These are phyloP conservation scores for Percopsis transmontana DNA, from an alignment of 2,113 vertebrate genomes.

Conservation along the genomic window DNA sequence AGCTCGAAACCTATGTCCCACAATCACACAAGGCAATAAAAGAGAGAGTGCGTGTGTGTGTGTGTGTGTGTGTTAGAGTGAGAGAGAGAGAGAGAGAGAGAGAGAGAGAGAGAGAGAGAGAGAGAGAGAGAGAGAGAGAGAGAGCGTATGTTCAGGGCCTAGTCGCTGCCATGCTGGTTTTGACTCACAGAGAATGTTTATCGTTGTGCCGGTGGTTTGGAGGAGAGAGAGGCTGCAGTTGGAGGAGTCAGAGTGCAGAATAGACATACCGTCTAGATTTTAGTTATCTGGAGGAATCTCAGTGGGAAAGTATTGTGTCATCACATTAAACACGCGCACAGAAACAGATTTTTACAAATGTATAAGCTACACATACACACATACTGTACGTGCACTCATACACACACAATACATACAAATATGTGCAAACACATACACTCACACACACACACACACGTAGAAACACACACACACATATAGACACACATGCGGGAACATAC, in stretches of 20 bases:
- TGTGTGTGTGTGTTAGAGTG: constrained; percentile 9
- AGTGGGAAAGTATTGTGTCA: no score
- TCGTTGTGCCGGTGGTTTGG: no score
- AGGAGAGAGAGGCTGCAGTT: no score
- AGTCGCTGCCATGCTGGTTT: no score
- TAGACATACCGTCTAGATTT: no score
- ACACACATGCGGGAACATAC: no score
- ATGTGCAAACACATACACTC: background rate
- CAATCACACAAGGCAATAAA: no score
- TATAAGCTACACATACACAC: background rate
- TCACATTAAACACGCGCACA: background rate
- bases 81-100: background rate
- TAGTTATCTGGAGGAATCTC: no score
- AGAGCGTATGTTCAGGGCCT: constrained; percentile 6
- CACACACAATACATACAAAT: background rate
- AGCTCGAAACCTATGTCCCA: no score
- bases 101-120: constrained; percentile 21
- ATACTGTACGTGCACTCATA: background rate
- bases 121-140: constrained; percentile 1
- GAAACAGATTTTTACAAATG: background rate
- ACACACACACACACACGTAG: background rate
- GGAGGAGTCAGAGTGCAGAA: no score
- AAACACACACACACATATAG: constrained; percentile 21
- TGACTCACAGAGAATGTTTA: no score
- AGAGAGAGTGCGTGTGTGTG: constrained; percentile 6